Conservation (phyloP, 2,888 invertebrate species). For the Synanthedon formicaeformis region DNA sequence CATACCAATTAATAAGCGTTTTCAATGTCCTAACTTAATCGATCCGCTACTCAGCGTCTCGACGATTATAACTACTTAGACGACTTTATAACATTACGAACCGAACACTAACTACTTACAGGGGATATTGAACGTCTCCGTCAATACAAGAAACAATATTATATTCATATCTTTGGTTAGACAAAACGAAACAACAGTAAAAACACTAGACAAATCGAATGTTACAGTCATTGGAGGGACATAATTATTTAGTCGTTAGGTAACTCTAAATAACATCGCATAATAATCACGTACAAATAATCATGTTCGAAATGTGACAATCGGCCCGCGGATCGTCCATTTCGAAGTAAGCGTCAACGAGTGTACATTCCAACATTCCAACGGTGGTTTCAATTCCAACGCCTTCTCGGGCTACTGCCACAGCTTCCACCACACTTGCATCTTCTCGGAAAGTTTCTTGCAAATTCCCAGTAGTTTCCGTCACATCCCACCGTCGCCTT, state of each 20-base stretch:
- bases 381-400: slow-evolving; percentile 45
- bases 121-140: slow-evolving; percentile 50
- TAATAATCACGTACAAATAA: slow-evolving; percentile 63
- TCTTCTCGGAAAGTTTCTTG: slow-evolving; percentile 90
- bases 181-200: slow-evolving; percentile 60
- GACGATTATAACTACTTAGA: slow-evolving; percentile 63
- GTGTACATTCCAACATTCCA: slow-evolving; percentile 19
- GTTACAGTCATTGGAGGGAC: slow-evolving; percentile 68
- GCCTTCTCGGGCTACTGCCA: slow-evolving; percentile 66
- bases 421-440: slow-evolving; percentile 90
- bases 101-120: slow-evolving; percentile 64
- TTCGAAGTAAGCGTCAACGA: slow-evolving; percentile 68
- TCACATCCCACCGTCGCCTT: slow-evolving; percentile 83
- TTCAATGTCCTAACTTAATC: slow-evolving; percentile 69
- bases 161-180: slow-evolving; percentile 61
- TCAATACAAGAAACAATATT: slow-evolving; percentile 44
- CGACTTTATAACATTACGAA: slow-evolving; percentile 54
- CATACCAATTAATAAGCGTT: slow-evolving; percentile 72
- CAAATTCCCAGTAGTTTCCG: slow-evolving; percentile 92
- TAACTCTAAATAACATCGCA: slow-evolving; percentile 67
- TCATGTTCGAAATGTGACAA: slow-evolving; percentile 60
- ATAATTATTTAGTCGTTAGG: slow-evolving; percentile 61
- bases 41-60: slow-evolving; percentile 50
- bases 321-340: slow-evolving; percentile 45
- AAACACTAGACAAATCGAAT: slow-evolving; percentile 60